Evolutionary conservation across 2,797 vertebrate species (phyloP).

Genomic region (Eptatretus atami): DNA sequence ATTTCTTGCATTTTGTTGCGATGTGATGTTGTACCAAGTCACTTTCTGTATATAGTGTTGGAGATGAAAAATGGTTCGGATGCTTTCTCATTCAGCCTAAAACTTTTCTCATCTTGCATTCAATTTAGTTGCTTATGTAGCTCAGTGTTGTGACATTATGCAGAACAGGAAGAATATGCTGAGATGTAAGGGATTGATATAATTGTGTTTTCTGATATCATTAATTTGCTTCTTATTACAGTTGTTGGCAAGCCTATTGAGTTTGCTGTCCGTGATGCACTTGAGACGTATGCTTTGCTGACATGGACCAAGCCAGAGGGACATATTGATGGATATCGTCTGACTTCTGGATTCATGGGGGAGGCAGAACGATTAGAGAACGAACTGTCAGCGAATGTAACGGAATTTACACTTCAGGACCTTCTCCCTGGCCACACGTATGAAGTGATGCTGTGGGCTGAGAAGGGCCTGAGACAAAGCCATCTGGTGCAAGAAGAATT

Average conservation of each 20-base stretch:
- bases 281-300: conserved; percentile 74
- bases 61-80: too few relatives aligned
- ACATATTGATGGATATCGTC: conserved; percentile 53
- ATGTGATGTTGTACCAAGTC: too few relatives aligned
- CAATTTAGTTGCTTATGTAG: too few relatives aligned
- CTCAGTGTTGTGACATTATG: too few relatives aligned
- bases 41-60: too few relatives aligned
- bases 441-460: conserved; percentile 34
- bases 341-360: conserved; percentile 45
- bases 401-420: conserved; percentile 71
- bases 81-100: too few relatives aligned
- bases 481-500: conserved; percentile 34
- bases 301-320: conserved; percentile 62
- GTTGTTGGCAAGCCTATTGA: conserved; percentile 66
- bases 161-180: too few relatives aligned
- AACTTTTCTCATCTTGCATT: too few relatives aligned
- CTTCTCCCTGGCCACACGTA: conserved; percentile 50
- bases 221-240: conserved; percentile 11
- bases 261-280: conserved; percentile 59
- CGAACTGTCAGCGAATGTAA: conserved; percentile 62
- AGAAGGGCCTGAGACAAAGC: conserved; percentile 49
- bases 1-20: too few relatives aligned
- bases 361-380: conserved; percentile 52
- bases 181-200: too few relatives aligned
- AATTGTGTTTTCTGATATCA: too few relatives aligned